Base-by-base conservation (phyloP, 2,888 invertebrate genomes). In the Frankliniella intonsa region DNA sequence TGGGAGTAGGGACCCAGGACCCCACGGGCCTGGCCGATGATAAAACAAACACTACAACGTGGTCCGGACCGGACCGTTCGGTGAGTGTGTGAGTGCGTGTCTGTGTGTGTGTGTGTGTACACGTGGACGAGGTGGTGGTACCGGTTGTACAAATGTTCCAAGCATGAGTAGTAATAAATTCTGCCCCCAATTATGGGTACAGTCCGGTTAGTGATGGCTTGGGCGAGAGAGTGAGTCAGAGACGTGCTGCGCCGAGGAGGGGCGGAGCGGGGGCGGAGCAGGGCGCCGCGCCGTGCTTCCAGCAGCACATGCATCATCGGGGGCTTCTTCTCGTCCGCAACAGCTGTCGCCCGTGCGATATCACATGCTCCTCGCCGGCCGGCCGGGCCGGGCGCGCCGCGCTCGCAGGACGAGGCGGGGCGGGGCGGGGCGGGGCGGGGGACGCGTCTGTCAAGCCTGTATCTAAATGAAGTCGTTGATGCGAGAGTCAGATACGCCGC, bases 81-180 rank as follows among this genome's bases (percentile, higher is more conserved):
- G 69, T 22, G 69, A 5, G n/a, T 69, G 69, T 3, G 38, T 38
- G 38, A 38, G 38, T 38, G 38, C 38, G 38, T 38, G 38, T n/a
- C n/a, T 38, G 38, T 38, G 38, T 38, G 69, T 22, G 69, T 76
- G 69, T 76, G 25, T 76, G 25, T 22, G 69, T 76, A 76, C 69
- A 76, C 25, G 12, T n/a, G 69, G 69, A 22, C 69, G 69, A 22
- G 22, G 69, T 3, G 69, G n/a, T 69, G 69, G 69, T 76, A 76
- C 69, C 69, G 69, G 69, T 25, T 25, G 69, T 25, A 76, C 69
- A 76, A 76, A 76, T 76, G 69, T 76, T 76, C 69, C 69, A 25
- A 76, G 69, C 69, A 25, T 76, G 69, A 76, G 69, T 76, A 76
- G 69, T 76, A 25, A 76, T 76, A 76, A 76, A 76, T 76, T 76